Evolutionary conservation across 1,140 invertebrate genomes (phyloP).

Genomic region (Orius insidiosus): DNA sequence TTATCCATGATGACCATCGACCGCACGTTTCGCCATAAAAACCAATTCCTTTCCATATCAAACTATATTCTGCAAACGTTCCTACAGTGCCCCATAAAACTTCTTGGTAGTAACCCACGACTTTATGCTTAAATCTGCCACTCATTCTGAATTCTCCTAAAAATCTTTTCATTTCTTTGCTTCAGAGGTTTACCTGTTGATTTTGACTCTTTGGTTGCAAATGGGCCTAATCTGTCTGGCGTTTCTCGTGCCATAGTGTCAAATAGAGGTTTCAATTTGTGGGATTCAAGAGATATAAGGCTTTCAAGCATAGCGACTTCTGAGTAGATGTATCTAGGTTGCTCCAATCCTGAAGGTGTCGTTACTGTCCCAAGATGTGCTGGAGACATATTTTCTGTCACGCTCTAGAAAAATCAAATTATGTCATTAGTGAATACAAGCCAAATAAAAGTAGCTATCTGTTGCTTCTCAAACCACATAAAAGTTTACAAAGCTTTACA

Average conservation of each 20-base stretch:
- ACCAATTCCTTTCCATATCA: slow-evolving; percentile 38
- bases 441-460: too few species aligned
- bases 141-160: slow-evolving; percentile 28
- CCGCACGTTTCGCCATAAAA: slow-evolving; percentile 14
- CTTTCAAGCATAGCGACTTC: slow-evolving; percentile 14
- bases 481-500: too few species aligned
- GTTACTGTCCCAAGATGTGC: slow-evolving; percentile 2
- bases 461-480: too few species aligned
- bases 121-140: slow-evolving; percentile 29
- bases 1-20: slow-evolving; percentile 11
- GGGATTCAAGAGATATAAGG: slow-evolving; percentile 14
- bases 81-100: slow-evolving; percentile 54
- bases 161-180: slow-evolving; percentile 5
- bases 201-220: slow-evolving; percentile 18
- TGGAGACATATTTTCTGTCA: slow-evolving; percentile 21
- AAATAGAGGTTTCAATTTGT: slow-evolving; percentile 14
- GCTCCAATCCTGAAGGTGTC: not conserved
- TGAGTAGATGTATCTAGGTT: not conserved
- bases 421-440: too few species aligned
- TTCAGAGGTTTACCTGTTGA: slow-evolving; percentile 14
- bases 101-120: slow-evolving; percentile 36
- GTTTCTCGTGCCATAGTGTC: slow-evolving; percentile 12
- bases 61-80: slow-evolving; percentile 51
- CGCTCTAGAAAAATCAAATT: slow-evolving; percentile 15
- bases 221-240: slow-evolving; percentile 15